phyloP scores from a whole-genome alignment of 2,888 invertebrate genomes.

The Caenorhabditis sp. region DNA sequence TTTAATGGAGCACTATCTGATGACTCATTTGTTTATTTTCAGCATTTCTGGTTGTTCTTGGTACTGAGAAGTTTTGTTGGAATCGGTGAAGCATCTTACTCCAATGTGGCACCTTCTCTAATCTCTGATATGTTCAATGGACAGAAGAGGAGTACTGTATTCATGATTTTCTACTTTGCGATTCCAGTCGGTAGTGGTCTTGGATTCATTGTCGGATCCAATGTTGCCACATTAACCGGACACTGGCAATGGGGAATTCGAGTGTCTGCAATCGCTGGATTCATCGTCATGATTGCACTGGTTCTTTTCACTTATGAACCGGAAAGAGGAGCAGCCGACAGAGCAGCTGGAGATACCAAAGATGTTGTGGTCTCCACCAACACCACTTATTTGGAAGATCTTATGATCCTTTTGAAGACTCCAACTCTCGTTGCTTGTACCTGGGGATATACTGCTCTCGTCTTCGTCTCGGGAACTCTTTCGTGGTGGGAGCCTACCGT shows the following conservation, averaged over 20 bases:
- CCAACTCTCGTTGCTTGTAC: slow-evolving; percentile 95
- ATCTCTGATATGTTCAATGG: slow-evolving; percentile 94
- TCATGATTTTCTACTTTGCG: slow-evolving; percentile 97
- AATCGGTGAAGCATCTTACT: slow-evolving; percentile 98
- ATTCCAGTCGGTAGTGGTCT: slow-evolving; percentile 93
- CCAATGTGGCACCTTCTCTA: slow-evolving; percentile 98
- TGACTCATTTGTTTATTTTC: slow-evolving; percentile 78
- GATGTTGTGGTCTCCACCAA: slow-evolving; percentile 32
- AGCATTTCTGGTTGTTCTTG: slow-evolving; percentile 89
- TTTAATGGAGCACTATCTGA: neutral
- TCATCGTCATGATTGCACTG: slow-evolving; percentile 63
- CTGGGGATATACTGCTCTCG: slow-evolving; percentile 96
- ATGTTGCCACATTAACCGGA: slow-evolving; percentile 88
- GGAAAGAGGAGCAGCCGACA: slow-evolving; percentile 78
- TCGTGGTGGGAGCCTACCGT: slow-evolving; percentile 86
- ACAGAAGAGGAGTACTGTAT: slow-evolving; percentile 90
- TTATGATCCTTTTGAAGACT: slow-evolving; percentile 84
- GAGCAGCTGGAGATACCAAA: slow-evolving; percentile 34
- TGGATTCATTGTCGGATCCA: slow-evolving; percentile 97
- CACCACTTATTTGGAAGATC: slow-evolving; percentile 59
- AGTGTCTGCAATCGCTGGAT: slow-evolving; percentile 88
- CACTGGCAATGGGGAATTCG: slow-evolving; percentile 94
- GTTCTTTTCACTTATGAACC: slow-evolving; percentile 79
- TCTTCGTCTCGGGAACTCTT: slow-evolving; percentile 93
- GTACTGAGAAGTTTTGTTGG: slow-evolving; percentile 94